phyloP scores from a whole-genome alignment of 2,888 invertebrate genomes.

The Mesoligia furuncula region DNA sequence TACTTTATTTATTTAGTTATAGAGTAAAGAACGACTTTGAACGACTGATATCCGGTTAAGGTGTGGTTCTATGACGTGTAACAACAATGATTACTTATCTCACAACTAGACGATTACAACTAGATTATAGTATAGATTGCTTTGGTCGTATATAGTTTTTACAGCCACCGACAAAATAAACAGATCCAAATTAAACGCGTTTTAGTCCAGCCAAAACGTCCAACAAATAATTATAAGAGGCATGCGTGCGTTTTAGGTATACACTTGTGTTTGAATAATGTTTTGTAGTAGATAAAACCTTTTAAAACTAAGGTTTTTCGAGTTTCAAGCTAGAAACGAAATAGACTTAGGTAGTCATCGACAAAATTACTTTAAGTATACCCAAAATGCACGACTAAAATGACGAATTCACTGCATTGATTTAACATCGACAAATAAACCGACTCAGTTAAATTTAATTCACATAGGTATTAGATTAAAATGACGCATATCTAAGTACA shows the following conservation, averaged over 20 bases:
- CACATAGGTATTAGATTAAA: background rate
- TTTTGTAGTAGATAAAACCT: background rate
- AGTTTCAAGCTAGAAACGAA: background rate
- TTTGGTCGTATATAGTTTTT: slow-evolving; percentile 81
- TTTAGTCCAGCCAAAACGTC: slow-evolving; percentile 56
- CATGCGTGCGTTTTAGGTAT: slow-evolving; percentile 32
- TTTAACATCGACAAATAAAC: slow-evolving; percentile 36
- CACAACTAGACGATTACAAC: slow-evolving; percentile 70
- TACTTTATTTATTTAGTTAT: slow-evolving; percentile 14
- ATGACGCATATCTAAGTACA: background rate
- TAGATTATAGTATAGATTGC: slow-evolving; percentile 79
- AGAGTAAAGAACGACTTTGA: background rate
- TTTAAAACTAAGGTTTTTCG: background rate
- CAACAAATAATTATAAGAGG: slow-evolving; percentile 12
- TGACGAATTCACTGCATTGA: slow-evolving; percentile 23
- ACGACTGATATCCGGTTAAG: slow-evolving; percentile 21
- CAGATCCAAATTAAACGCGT: slow-evolving; percentile 49
- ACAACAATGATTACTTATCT: slow-evolving; percentile 70
- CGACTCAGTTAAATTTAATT: too few species aligned
- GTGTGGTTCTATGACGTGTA: slow-evolving; percentile 44
- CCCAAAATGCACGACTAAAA: slow-evolving; percentile 45
- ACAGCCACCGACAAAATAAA: slow-evolving; percentile 69
- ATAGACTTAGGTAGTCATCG: background rate
- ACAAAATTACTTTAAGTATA: background rate
- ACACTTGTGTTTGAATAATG: slow-evolving; percentile 1